These are phyloP conservation scores for Drosophila austrosaltans DNA, from an alignment of 2,888 invertebrate genomes.

Conservation along the genomic window DNA sequence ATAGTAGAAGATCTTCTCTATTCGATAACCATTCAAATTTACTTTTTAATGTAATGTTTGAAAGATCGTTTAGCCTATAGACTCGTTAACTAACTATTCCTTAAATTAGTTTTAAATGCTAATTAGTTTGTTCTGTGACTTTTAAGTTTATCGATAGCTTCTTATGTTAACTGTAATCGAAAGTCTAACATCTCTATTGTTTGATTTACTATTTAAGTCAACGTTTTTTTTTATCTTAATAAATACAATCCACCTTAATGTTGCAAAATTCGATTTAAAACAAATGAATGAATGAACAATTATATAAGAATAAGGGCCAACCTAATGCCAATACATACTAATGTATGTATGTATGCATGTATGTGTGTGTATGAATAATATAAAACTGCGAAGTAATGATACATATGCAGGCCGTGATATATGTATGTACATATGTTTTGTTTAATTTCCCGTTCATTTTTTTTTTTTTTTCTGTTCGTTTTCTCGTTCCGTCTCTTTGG, in stretches of 20 bases:
- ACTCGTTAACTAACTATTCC: too few species aligned
- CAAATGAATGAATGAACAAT: neutral
- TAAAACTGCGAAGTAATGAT: slow-evolving; percentile 10
- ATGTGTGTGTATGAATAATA: neutral
- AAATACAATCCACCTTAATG: neutral
- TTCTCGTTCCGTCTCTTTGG: slow-evolving; percentile 1
- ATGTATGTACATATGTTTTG: slow-evolving; percentile 2
- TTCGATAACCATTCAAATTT: too few species aligned
- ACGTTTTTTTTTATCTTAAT: too few species aligned
- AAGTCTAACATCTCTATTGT: too few species aligned
- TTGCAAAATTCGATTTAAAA: neutral
- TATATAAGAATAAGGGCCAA: slow-evolving; percentile 4
- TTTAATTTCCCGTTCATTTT: neutral
- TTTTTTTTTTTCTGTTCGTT: neutral
- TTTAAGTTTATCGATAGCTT: too few species aligned
- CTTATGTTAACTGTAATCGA: too few species aligned
- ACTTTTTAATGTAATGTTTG: too few species aligned
- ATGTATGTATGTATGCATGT: neutral
- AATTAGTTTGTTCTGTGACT: too few species aligned
- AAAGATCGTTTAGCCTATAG: too few species aligned
- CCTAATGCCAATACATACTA: slow-evolving; percentile 1
- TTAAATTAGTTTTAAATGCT: too few species aligned
- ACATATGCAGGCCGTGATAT: slow-evolving; percentile 1
- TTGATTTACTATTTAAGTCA: too few species aligned
- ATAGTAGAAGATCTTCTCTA: too few species aligned